Evolutionary conservation across 2,888 invertebrate genomes (phyloP), one percentile per base, ranked within the genome.

Genomic region (Scrobipalpa costella): DNA sequence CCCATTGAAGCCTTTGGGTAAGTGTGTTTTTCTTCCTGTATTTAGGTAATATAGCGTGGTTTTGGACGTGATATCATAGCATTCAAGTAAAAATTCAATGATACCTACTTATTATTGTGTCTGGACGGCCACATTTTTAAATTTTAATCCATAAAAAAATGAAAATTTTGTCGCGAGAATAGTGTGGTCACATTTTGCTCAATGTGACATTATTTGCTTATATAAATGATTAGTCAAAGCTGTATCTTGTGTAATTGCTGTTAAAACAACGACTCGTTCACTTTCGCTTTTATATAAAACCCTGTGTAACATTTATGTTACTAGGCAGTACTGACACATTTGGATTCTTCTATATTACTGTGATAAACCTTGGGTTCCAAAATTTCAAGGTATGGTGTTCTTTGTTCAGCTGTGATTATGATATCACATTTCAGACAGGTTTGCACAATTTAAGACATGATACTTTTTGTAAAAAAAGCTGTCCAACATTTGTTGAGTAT

Each of bases 1-100:
- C 27, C 93, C 94, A 55, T 77, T 94, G 66, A 94, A 94, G 77
- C 92, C 93, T 17, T 76, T 88, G 76, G 92, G 93, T 93, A 80
- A 75, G 84, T 79, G 68, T 68, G 66, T 47, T 15, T 64, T 62
- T 64, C 33, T 13, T 52, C 9, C 52, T 44, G 33, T 61, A 50
- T 19, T 55, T 55, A 21, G 7, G 13, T 27, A 13, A 0, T 0
- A 7, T n/a, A 55, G 11, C 15, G 8, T 27, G 9, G 21, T 33
- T 33, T 33, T 33, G 7, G 13, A n/a, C 55, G n/a, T 55, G 11
- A 27, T 33, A 3, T n/a, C 13, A 8, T 5, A 33, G 9, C 0
- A 33, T n/a, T 55, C n/a, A n/a, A 7, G 13, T 27, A 11, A 9
- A 21, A 9, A 19, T 50, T 7, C 19, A 1, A 5, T 9, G 11